Percentiles rank a stretch among this genome's conserved stretches.
phyloP scores from a whole-genome alignment of 1,140 invertebrate species.

The Bicyclus anynana region DNA sequence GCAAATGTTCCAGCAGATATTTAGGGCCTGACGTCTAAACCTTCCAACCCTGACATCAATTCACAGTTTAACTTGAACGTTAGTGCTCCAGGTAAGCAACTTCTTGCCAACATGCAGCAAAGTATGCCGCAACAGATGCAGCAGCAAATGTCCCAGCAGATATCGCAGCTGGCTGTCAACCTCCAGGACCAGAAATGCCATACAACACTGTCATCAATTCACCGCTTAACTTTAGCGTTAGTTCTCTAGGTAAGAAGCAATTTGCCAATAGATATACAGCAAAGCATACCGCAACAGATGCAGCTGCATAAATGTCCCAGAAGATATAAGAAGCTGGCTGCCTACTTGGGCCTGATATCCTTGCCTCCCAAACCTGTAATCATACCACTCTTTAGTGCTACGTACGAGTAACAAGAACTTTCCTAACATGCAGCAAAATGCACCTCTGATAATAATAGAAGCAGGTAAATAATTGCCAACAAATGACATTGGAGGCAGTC shows the following conservation, averaged over 20 bases:
- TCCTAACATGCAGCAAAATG: no score
- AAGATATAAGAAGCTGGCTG: constrained; percentile 81
- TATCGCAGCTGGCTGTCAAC: constrained; percentile 82
- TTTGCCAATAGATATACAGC: background rate
- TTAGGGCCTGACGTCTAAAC: constrained; percentile 84
- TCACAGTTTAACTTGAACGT: constrained; percentile 89
- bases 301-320: constrained; percentile 80
- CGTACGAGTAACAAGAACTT: no score
- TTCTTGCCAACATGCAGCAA: background rate
- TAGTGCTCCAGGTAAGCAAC: constrained; percentile 81
- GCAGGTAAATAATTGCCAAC: no score
- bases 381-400: no score
- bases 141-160: constrained; percentile 80
- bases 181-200: constrained; percentile 84
- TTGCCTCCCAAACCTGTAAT: constrained; percentile 81
- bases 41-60: constrained; percentile 83
- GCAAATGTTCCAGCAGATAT: constrained; percentile 80
- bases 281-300: constrained; percentile 33
- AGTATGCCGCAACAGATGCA: constrained; percentile 39
- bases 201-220: constrained; percentile 85
- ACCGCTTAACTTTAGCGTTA: constrained; percentile 88
- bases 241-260: constrained; percentile 78
- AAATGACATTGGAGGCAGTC: no score
- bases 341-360: constrained; percentile 82
- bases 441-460: no score